Percentiles rank a stretch among this genome's conserved stretches.
Evolutionary conservation across 2,113 vertebrate species (phyloP).

Genomic region (Lepidothrix coronata): DNA sequence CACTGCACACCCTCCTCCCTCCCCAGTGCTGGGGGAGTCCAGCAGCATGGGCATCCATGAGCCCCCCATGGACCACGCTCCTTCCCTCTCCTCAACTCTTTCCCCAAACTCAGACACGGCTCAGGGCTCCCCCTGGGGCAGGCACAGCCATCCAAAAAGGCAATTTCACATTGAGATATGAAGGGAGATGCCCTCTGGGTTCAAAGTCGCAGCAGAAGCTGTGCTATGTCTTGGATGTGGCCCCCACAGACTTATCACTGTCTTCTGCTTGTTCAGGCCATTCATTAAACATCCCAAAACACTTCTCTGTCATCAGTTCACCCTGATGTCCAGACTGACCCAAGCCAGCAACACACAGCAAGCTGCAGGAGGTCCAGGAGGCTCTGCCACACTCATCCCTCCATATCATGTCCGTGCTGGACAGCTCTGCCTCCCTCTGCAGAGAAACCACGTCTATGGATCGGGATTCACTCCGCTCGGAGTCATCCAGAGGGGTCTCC

Average conservation of each 20-base stretch:
- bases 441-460: accelerated
- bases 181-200: not conserved
- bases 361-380: not conserved
- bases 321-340: not conserved
- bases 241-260: not conserved
- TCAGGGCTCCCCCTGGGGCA: not conserved
- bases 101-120: not conserved
- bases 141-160: not conserved
- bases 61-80: not conserved
- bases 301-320: accelerated
- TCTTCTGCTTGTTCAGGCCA: not conserved
- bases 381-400: not conserved
- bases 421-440: not conserved
- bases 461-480: accelerated
- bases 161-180: accelerated
- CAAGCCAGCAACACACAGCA: accelerated
- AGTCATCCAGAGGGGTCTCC: not conserved
- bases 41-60: accelerated
- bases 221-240: not conserved
- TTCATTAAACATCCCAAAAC: not conserved
- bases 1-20: not conserved
- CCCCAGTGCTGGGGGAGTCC: not conserved
- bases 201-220: not conserved
- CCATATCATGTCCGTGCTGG: accelerated
- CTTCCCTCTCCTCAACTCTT: not conserved